These are phyloP conservation scores for Harpalus rubripes DNA, from an alignment of 2,888 invertebrate genomes.

Conservation along the genomic window DNA sequence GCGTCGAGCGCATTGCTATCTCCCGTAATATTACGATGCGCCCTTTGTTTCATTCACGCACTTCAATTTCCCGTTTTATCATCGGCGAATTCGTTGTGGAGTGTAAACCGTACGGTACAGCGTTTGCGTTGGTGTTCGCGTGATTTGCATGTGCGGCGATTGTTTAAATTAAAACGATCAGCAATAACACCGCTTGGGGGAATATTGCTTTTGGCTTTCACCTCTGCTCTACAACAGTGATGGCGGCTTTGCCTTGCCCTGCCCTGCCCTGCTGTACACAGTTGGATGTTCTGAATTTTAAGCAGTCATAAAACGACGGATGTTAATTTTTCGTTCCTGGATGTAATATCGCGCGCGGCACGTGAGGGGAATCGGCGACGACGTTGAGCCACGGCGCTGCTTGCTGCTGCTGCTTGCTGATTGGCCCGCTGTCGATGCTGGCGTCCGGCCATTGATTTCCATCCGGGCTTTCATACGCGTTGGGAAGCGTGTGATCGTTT, in stretches of 20 bases:
- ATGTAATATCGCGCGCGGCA: conserved; percentile 75
- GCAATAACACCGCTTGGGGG: conserved; percentile 38
- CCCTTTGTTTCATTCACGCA: conserved; percentile 33
- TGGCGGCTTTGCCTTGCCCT: conserved; percentile 64
- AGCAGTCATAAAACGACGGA: conserved; percentile 78
- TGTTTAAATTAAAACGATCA: conserved; percentile 65
- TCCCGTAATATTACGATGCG: conserved; percentile 6
- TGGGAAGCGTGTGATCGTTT: conserved; percentile 60
- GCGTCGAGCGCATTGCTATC: conserved; percentile 13
- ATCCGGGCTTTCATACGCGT: conserved; percentile 61
- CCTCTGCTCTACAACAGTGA: conserved; percentile 5
- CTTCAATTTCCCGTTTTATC: conserved; percentile 45
- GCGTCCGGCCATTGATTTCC: conserved; percentile 63
- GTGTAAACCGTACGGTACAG: conserved; percentile 73
- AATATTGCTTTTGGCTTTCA: conserved; percentile 71
- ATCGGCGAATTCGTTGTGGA: conserved; percentile 12
- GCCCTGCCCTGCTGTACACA: conserved; percentile 72
- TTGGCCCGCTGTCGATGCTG: conserved; percentile 49
- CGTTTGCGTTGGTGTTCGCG: conserved; percentile 69
- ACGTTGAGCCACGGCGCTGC: conserved; percentile 2
- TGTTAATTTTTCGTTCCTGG: conserved; percentile 77
- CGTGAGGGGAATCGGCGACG: conserved; percentile 71
- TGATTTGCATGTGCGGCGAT: conserved; percentile 75
- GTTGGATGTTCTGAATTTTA: conserved; percentile 74
- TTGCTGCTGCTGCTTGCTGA: conserved; percentile 38